Conservation (phyloP, 2,113 vertebrate species). For the Mirounga angustirostris region DNA sequence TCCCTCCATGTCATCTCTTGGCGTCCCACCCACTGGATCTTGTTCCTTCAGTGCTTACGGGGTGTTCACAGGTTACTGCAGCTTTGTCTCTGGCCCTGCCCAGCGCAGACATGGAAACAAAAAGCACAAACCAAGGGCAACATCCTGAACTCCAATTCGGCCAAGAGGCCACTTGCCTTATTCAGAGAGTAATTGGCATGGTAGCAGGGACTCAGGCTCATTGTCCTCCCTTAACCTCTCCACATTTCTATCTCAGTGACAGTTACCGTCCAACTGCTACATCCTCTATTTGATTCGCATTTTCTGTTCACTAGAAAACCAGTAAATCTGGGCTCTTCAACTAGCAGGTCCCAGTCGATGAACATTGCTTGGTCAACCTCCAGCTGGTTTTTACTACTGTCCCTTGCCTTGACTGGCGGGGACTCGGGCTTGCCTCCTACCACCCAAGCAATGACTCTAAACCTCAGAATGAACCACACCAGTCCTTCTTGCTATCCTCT, state of each 20-base stretch:
- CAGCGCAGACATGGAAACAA: neutral
- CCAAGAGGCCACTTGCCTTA: neutral
- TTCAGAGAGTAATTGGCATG: neutral
- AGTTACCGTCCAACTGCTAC: neutral
- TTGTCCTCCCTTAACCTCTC: neutral
- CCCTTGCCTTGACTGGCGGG: neutral
- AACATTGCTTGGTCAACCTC: neutral
- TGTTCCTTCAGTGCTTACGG: neutral
- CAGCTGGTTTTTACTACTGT: neutral
- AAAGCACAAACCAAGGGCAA: neutral
- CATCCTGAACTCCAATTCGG: neutral
- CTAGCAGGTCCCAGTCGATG: neutral
- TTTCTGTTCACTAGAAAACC: neutral
- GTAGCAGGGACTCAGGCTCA: neutral
- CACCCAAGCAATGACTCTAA: neutral
- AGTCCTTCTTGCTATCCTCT: neutral
- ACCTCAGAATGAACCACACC: neutral
- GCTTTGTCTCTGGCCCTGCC: neutral
- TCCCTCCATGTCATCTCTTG: too few species aligned
- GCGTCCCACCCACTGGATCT: neutral
- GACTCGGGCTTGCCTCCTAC: neutral
- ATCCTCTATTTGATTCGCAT: neutral
- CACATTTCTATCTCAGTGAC: neutral
- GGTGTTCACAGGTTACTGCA: neutral
- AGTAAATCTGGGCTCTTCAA: neutral